phyloP scores from a whole-genome alignment of 2,888 invertebrate species.

The Drosophila kanekoi region DNA sequence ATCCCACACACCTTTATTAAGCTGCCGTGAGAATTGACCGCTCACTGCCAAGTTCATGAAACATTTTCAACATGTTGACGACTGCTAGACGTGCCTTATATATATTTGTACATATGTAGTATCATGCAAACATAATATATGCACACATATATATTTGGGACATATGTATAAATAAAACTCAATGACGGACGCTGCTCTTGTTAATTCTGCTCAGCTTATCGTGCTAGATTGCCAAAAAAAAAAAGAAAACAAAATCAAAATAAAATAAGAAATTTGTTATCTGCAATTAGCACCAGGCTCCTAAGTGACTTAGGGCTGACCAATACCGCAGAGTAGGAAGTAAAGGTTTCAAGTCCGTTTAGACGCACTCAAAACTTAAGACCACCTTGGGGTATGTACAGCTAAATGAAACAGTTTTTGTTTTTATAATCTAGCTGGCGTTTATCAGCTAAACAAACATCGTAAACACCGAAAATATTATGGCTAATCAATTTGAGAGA shows the following conservation, averaged over 20 bases:
- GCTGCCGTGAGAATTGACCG: slow-evolving; percentile 17
- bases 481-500: too few species aligned
- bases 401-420: neutral
- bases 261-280: slow-evolving; percentile 13
- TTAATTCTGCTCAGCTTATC: slow-evolving; percentile 59
- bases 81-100: slow-evolving; percentile 8
- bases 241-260: slow-evolving; percentile 9
- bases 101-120: slow-evolving; percentile 1
- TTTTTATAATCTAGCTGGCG: slow-evolving; percentile 3
- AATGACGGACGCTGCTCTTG: slow-evolving; percentile 63
- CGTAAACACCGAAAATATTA: neutral
- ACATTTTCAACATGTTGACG: slow-evolving; percentile 29
- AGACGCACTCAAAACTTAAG: slow-evolving; percentile 1
- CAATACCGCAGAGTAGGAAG: slow-evolving; percentile 5
- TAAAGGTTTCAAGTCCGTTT: slow-evolving; percentile 26
- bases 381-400: slow-evolving; percentile 27
- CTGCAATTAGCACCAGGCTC: slow-evolving; percentile 26
- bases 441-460: slow-evolving; percentile 39
- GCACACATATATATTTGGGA: slow-evolving; percentile 19
- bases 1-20: slow-evolving; percentile 1
- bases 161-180: slow-evolving; percentile 64
- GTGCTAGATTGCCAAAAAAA: slow-evolving; percentile 62
- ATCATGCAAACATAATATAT: slow-evolving; percentile 11
- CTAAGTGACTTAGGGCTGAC: slow-evolving; percentile 8
- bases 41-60: slow-evolving; percentile 60